Percentiles rank a stretch among this genome's conserved stretches.
Evolutionary conservation across 1,140 invertebrate species (phyloP).

Genomic region (Ylistrum balloti): DNA sequence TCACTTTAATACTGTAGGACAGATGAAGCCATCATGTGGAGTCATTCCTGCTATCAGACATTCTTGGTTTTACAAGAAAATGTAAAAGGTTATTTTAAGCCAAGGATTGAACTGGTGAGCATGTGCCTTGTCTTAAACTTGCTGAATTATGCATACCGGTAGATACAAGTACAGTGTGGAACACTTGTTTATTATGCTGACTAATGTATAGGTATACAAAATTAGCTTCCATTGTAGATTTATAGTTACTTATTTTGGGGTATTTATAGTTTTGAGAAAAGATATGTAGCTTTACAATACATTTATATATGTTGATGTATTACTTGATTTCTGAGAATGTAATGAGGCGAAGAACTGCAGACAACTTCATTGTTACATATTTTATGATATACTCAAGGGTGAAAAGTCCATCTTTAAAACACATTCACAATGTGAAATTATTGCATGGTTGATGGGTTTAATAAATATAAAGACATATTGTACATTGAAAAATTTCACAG

Average conservation of each 20-base stretch:
- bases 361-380: too few species aligned
- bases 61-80: neutral
- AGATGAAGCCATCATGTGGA: neutral
- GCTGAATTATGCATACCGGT: too few species aligned
- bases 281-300: neutral
- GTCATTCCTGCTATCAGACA: neutral
- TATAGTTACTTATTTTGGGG: neutral
- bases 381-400: too few species aligned
- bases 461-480: too few species aligned
- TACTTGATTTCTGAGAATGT: too few species aligned
- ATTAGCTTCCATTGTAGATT: neutral
- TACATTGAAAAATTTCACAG: too few species aligned
- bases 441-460: too few species aligned
- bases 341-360: too few species aligned
- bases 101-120: constrained; percentile 26
- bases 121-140: neutral
- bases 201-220: neutral
- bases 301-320: neutral
- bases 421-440: too few species aligned
- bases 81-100: neutral
- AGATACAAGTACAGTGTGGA: neutral
- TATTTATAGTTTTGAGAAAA: neutral
- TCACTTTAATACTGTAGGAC: neutral
- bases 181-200: neutral
- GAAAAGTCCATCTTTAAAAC: too few species aligned